phyloP scores from a whole-genome alignment of 2,797 vertebrate species.

The Centropyge bicolor region DNA sequence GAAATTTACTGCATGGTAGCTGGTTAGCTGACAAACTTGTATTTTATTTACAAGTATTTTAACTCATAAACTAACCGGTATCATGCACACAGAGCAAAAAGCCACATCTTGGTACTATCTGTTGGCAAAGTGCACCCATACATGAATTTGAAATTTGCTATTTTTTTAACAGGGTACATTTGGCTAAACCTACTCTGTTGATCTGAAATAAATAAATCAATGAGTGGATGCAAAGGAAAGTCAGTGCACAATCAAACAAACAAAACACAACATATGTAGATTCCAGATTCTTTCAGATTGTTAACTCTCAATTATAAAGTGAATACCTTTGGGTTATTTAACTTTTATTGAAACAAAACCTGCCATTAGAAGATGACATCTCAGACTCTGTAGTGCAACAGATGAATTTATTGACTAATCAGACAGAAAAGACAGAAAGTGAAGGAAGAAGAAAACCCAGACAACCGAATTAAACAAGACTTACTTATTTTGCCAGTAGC shows the following conservation, averaged over 20 bases:
- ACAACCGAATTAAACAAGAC: neutral
- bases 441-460: neutral
- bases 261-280: too few relatives aligned
- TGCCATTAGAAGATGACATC: too few relatives aligned
- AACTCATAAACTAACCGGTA: slow-evolving; percentile 1
- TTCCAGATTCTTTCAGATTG: neutral
- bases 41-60: neutral
- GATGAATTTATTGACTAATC: too few relatives aligned
- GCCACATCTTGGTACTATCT: neutral
- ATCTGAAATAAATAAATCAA: neutral
- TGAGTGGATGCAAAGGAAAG: neutral
- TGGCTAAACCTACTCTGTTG: neutral
- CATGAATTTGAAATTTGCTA: neutral
- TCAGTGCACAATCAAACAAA: neutral
- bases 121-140: neutral
- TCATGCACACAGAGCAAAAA: neutral
- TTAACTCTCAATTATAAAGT: neutral
- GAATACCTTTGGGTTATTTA: neutral
- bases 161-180: neutral
- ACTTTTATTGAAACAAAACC: too few relatives aligned
- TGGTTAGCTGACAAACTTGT: neutral
- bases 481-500: neutral
- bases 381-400: too few relatives aligned
- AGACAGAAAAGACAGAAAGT: too few relatives aligned
- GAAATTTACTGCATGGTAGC: slow-evolving; percentile 33